Evolutionary conservation across 2,797 vertebrate species (phyloP).

Genomic region (Sylvia borin): DNA sequence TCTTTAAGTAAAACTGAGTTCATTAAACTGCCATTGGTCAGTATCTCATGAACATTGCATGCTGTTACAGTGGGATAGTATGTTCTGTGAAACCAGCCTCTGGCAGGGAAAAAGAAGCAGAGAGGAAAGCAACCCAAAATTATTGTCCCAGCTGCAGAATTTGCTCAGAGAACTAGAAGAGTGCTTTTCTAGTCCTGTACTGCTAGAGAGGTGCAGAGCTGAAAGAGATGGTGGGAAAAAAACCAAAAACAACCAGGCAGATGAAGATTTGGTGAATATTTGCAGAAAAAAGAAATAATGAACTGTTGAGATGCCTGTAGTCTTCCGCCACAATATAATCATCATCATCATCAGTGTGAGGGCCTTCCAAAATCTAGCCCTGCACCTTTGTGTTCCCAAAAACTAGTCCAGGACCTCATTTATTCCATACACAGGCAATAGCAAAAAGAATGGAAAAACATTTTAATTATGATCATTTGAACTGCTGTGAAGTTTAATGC

Average conservation of each 20-base stretch:
- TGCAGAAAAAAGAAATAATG: background rate
- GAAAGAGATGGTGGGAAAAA: background rate
- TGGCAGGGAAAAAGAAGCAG: background rate
- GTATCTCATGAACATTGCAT: background rate
- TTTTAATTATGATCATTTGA: slow-evolving; percentile 16
- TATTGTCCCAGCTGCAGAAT: background rate
- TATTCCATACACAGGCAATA: background rate
- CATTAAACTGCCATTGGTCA: background rate
- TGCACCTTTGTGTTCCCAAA: background rate
- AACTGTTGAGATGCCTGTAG: background rate
- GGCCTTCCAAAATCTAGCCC: background rate
- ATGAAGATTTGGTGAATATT: background rate
- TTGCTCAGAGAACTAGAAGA: background rate
- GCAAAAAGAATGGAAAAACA: background rate
- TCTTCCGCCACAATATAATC: background rate
- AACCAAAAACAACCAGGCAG: background rate
- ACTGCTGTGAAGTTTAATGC: background rate
- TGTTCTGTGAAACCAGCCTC: background rate
- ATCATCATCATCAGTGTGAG: background rate
- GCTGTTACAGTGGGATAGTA: background rate
- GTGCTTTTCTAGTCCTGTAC: background rate
- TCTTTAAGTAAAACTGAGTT: background rate
- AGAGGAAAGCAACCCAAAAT: background rate
- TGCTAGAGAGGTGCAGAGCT: background rate
- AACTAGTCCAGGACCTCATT: background rate